These are phyloP conservation scores for Drosophila sturtevanti DNA, from an alignment of 1,140 invertebrate genomes.

Conservation along the genomic window DNA sequence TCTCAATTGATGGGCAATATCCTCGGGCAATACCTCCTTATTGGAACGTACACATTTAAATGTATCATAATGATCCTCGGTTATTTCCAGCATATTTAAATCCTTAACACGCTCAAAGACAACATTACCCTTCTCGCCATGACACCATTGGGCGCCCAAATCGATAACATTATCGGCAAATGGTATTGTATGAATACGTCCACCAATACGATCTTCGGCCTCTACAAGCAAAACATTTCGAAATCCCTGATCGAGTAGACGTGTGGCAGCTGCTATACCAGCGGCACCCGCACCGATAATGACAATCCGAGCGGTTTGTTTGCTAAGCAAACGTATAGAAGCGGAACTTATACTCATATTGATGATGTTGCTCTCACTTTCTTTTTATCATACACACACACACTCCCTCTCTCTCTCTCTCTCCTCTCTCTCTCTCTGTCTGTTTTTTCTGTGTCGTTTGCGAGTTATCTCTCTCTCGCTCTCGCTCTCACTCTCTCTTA, in stretches of 20 bases:
- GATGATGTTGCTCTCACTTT: not conserved
- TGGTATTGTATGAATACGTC: conserved; percentile 86
- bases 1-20: conserved; percentile 59
- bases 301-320: conserved; percentile 78
- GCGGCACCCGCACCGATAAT: conserved; percentile 86
- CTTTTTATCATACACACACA: no score
- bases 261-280: conserved; percentile 85
- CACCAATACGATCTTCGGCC: conserved; percentile 88
- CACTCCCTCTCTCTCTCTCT: conserved; percentile 10
- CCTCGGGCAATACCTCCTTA: conserved; percentile 70
- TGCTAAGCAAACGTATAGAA: conserved; percentile 43
- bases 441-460: not conserved
- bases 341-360: conserved; percentile 36
- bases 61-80: conserved; percentile 55
- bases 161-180: conserved; percentile 88
- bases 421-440: not conserved
- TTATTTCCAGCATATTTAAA: conserved; percentile 83
- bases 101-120: conserved; percentile 87
- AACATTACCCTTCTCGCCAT: conserved; percentile 89
- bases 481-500: no score
- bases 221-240: conserved; percentile 85
- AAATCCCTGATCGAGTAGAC: conserved; percentile 84
- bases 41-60: conserved; percentile 79
- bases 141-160: conserved; percentile 90
- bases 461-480: not conserved